A percentile compares a stretch with the other conserved stretches of the same genome.
phyloP scores from a whole-genome alignment of 2,113 vertebrate genomes.

The Prunella fulvescens region DNA sequence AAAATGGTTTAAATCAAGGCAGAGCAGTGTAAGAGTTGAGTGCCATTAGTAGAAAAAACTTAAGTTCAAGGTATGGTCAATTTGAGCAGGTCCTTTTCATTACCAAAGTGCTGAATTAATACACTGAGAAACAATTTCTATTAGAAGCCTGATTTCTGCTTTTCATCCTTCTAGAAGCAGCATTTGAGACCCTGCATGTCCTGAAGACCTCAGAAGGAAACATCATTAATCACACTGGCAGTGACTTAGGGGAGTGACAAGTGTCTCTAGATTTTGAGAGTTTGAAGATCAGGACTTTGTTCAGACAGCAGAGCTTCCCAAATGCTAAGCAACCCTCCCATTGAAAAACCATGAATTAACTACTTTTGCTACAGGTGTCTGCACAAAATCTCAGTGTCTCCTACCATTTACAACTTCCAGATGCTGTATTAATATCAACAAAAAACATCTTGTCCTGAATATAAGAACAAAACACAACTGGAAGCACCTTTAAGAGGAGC shows the following conservation, averaged over 20 bases:
- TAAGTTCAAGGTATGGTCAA: neutral
- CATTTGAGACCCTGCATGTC: neutral
- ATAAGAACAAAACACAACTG: neutral
- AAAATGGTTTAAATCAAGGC: neutral
- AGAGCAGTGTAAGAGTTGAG: rapidly evolving
- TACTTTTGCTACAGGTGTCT: neutral
- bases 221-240: neutral
- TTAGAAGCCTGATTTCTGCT: neutral
- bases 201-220: neutral
- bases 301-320: neutral
- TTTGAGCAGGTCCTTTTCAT: neutral
- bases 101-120: neutral
- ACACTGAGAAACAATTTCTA: neutral
- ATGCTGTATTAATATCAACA: neutral
- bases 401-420: neutral
- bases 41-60: neutral
- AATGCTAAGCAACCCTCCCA: neutral
- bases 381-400: no score
- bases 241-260: neutral
- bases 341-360: neutral
- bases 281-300: neutral
- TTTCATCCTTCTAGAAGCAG: neutral
- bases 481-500: neutral
- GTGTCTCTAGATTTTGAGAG: neutral
- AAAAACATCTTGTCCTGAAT: neutral